Conservation (phyloP, 2,888 invertebrate genomes). For the Macrophya alboannulata region DNA sequence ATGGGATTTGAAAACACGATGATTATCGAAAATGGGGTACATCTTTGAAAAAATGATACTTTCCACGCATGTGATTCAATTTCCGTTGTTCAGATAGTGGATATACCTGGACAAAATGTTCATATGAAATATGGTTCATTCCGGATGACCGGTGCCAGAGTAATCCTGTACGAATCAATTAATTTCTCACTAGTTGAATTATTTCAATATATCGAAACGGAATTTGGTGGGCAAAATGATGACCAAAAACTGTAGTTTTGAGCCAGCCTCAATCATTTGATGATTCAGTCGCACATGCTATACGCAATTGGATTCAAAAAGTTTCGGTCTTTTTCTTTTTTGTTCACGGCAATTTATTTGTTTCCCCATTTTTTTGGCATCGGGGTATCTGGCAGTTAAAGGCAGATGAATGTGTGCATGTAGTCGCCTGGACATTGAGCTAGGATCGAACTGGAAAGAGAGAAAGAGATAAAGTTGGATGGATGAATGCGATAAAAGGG, state of each 20-base stretch:
- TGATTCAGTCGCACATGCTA: neutral
- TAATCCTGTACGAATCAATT: neutral
- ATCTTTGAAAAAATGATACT: neutral
- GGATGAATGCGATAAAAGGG: neutral
- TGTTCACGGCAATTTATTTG: neutral
- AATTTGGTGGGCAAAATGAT: neutral
- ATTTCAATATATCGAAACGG: neutral
- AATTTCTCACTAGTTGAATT: neutral
- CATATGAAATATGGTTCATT: neutral
- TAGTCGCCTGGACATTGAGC: neutral
- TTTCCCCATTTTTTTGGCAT: neutral
- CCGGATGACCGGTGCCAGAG: neutral
- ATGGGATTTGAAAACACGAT: neutral
- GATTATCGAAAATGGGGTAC: neutral
- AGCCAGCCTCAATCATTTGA: neutral
- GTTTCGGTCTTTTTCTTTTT: neutral
- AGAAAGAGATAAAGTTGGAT: neutral
- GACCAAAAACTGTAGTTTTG: neutral
- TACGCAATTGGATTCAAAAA: neutral
- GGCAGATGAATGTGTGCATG: conserved; percentile 14
- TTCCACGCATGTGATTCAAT: neutral
- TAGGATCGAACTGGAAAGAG: neutral
- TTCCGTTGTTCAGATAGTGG: neutral
- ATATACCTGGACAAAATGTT: neutral
- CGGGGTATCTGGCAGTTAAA: conserved; percentile 1